Evolutionary conservation across 2,888 invertebrate genomes (phyloP), one percentile per base, ranked within the genome.

Genomic region (Leptothorax acervorum): DNA sequence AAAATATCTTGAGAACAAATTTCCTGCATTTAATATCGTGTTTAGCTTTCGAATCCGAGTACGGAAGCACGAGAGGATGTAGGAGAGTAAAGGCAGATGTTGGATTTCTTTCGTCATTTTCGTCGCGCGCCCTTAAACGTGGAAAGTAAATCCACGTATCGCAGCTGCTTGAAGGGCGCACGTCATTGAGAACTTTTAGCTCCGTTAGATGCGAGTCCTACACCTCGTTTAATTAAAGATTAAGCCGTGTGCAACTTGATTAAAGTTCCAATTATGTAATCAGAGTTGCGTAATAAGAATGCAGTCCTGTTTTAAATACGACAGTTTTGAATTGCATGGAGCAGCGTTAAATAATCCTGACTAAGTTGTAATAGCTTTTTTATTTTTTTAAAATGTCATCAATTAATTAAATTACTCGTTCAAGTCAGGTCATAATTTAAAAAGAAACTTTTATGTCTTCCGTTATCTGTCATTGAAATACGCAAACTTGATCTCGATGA

Each of bases 141-240:
- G 85, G 63, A 90, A 84, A 90, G 85, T 86, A 87, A 90, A 90
- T 90, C 84, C 76, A 87, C 63, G 81, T 76, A 51, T 45, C 51
- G 81, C 89, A 90, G 90, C 89, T 90, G 90, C 85, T 70, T 65
- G 73, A 71, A 86, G 28, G 48, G n/a, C 15, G 12, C 73, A 70
- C 42, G 65, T 68, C 73, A 87, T 85, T 85, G 48, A 82, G 42
- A 68, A 82, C 3, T 76, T 78, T 39, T 18, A 81, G 18, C 12
- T 31, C 28, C 60, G n/a, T 73, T 74, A 60, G 23, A n/a, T 57
- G 42, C 23, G 60, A 39, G 15, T n/a, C 12, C 18, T 70, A 42
- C 35, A 35, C 8, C n/a, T 28, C 53, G 23, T 23, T 73, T 73
- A 81, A 81, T 60, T 81, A 73, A 81, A 60, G 18, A 12, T 45